Base-by-base conservation (phyloP, 1,140 invertebrate species). In the Drosophila repletoides region DNA sequence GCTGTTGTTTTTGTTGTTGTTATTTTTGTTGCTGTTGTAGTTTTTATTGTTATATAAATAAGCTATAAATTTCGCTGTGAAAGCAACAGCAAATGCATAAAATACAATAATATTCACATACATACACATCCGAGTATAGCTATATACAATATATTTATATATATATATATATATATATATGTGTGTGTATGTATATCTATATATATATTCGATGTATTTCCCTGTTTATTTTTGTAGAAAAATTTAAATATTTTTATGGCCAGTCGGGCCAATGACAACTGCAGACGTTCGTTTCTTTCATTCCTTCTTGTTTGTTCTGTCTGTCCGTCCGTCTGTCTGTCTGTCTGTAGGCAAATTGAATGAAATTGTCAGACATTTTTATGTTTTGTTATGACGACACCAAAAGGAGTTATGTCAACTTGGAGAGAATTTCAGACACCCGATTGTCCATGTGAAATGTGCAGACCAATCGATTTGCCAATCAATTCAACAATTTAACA, bases 1-100 rank as follows among this genome's bases (percentile, higher is more conserved):
- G n/a, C n/a, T n/a, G n/a, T n/a, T n/a, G n/a, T n/a, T n/a, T n/a
- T 24, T 29, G 38, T 15, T 33, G 58, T 12, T 46, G 51, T 43
- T 52, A 52, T 55, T 45, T 45, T 51, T 69, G 64, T 69, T 69
- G 71, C 26, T 43, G 40, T 45, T 59, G 55, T 46, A 46, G 55
- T 26, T 72, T 77, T 77, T 77, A 77, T 77, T 77, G 74, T 77
- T 77, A 77, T 77, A 77, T 77, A 77, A 77, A 77, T 77, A 77
- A 77, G 74, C 74, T 77, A 77, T 77, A 77, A 77, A 77, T 77
- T 77, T 77, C 74, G 74, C 56, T 52, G 56, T 66, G 68, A 72
- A 72, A 63, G 74, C 74, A 77, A 59, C 41, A 48, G 55, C 40
- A 46, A 59, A 46, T 46, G 41, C 41, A 59, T 46, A 46, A 46